These are phyloP conservation scores for Oscheius myriophilus DNA, from an alignment of 2,888 invertebrate genomes.

Conservation along the genomic window DNA sequence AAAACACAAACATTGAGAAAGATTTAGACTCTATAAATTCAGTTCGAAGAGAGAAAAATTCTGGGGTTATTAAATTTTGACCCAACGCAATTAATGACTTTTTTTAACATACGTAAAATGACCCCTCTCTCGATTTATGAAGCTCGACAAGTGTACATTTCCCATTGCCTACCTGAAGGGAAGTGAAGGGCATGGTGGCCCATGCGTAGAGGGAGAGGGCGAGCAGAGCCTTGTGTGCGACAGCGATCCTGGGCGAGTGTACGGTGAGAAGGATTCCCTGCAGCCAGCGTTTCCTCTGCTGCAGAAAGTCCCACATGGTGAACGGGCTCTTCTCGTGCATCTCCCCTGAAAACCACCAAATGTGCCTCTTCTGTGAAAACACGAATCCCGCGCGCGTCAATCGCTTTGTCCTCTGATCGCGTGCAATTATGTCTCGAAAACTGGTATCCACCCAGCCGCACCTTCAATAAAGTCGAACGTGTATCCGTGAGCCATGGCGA, in stretches of 20 bases:
- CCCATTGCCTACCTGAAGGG: constrained; percentile 80
- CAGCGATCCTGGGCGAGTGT: constrained; percentile 70
- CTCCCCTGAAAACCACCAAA: constrained; percentile 77
- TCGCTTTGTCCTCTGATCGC: constrained; percentile 1
- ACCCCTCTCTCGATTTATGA: no score
- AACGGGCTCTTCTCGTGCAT: constrained; percentile 99
- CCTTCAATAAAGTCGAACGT: constrained; percentile 92
- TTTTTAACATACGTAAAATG: no score
- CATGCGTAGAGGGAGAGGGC: constrained; percentile 92
- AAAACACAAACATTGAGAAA: no score
- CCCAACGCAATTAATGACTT: no score
- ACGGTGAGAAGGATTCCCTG: constrained; percentile 74
- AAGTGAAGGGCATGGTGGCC: constrained; percentile 91
- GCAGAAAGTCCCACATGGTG: constrained; percentile 90
- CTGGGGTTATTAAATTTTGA: no score
- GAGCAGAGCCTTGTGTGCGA: constrained; percentile 76
- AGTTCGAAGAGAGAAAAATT: no score
- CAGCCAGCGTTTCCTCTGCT: constrained; percentile 94
- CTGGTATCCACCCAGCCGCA: constrained; percentile 14
- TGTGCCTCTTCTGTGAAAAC: background rate
- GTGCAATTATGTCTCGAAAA: constrained; percentile 3
- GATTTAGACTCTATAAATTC: no score
- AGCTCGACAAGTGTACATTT: no score
- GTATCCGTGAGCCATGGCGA: constrained; percentile 88
- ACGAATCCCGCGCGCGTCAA: background rate